These are phyloP conservation scores for Philereme transversata DNA, from an alignment of 2,888 invertebrate species.

Conservation along the genomic window DNA sequence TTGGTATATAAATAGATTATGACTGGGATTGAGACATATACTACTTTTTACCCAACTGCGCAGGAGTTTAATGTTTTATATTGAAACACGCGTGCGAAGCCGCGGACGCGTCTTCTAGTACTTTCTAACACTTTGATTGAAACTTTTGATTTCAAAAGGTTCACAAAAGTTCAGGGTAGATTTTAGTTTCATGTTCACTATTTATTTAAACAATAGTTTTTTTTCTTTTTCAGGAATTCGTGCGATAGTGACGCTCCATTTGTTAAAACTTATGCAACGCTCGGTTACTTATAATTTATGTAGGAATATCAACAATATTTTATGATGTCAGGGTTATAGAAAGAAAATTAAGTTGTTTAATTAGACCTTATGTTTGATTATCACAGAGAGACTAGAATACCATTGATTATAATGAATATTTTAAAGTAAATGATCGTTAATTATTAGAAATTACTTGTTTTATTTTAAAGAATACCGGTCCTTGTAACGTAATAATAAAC, in stretches of 20 bases:
- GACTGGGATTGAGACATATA: too few relatives aligned
- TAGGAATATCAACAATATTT: slow-evolving; percentile 77
- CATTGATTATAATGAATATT: slow-evolving; percentile 77
- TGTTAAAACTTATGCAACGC: slow-evolving; percentile 96
- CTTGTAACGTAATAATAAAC: neutral
- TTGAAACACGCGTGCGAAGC: too few relatives aligned
- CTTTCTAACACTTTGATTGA: too few relatives aligned
- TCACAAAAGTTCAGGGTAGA: slow-evolving; percentile 1
- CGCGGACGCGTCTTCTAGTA: too few relatives aligned
- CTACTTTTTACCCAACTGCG: too few relatives aligned
- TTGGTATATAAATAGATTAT: too few relatives aligned
- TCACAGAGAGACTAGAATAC: slow-evolving; percentile 64
- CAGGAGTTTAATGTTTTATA: too few relatives aligned
- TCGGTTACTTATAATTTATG: slow-evolving; percentile 93
- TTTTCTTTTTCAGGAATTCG: slow-evolving; percentile 88
- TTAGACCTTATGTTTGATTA: slow-evolving; percentile 74
- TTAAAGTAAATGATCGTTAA: slow-evolving; percentile 84
- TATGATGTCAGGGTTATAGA: slow-evolving; percentile 71
- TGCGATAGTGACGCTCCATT: slow-evolving; percentile 95
- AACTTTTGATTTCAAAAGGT: too few relatives aligned
- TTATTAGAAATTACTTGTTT: slow-evolving; percentile 76
- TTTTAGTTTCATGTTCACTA: neutral
- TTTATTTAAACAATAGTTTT: slow-evolving; percentile 23
- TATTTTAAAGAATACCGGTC: slow-evolving; percentile 44
- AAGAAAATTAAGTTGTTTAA: slow-evolving; percentile 73